Percentiles rank a stretch among this genome's conserved stretches.
phyloP scores from a whole-genome alignment of 2,797 vertebrate species.

The Vireo griseus region DNA sequence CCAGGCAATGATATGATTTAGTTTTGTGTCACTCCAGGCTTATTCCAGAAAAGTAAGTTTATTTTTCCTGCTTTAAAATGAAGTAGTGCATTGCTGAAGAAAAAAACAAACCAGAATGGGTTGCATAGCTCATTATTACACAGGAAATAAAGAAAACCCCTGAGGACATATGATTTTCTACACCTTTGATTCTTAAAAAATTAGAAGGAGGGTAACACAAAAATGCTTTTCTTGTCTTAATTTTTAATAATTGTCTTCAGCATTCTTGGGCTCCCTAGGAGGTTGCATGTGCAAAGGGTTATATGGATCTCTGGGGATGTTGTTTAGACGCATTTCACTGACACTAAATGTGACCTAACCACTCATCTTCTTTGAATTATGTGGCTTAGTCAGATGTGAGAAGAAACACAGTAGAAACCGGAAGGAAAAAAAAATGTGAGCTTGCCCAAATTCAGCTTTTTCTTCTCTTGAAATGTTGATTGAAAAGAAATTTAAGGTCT shows the following conservation, averaged over 20 bases:
- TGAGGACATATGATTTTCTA: background rate
- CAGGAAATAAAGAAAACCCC: background rate
- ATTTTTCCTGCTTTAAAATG: background rate
- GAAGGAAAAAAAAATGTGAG: background rate
- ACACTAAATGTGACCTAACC: background rate
- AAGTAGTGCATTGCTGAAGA: background rate
- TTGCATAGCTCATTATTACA: background rate
- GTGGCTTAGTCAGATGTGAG: background rate
- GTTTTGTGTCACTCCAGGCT: background rate
- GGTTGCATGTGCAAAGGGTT: background rate
- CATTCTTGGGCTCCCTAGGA: background rate
- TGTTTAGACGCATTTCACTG: background rate
- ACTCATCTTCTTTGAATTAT: background rate
- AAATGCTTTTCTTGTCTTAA: background rate
- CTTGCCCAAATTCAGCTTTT: background rate
- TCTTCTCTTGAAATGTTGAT: background rate
- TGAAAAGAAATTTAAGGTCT: background rate
- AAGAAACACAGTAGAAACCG: background rate
- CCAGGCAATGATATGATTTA: background rate
- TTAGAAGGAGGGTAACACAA: background rate
- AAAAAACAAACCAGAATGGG: background rate
- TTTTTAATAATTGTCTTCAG: background rate
- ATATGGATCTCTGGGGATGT: background rate
- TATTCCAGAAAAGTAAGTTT: background rate
- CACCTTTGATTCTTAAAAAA: background rate